Percentiles rank a stretch among this genome's conserved stretches.
Conservation (phyloP, 2,113 vertebrate species). For the Geococcyx californianus region DNA sequence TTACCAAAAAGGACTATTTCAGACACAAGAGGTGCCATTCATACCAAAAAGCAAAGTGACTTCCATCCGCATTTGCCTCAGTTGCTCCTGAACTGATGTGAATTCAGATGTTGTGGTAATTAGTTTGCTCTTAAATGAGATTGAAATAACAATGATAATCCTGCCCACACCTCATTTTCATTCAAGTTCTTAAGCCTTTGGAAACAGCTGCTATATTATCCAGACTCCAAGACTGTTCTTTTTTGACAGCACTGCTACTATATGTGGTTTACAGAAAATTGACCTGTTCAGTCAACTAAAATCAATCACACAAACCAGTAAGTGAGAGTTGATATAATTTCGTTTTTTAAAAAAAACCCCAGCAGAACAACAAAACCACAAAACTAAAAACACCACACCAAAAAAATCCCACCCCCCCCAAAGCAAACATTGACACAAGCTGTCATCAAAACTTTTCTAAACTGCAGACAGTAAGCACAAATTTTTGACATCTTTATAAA, state of each 20-base stretch:
- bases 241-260: background rate
- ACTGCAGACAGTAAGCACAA: background rate
- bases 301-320: background rate
- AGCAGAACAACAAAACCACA: background rate
- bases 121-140: background rate
- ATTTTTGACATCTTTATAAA: background rate
- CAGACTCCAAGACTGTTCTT: background rate
- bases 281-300: background rate
- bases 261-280: background rate
- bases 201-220: background rate
- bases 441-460: background rate
- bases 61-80: background rate
- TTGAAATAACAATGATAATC: background rate
- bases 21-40: background rate
- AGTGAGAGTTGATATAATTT: background rate
- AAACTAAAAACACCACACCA: background rate
- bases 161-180: background rate
- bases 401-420: background rate
- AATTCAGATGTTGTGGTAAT: background rate
- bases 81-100: background rate
- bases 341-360: background rate
- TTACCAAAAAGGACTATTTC: background rate
- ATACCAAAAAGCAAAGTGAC: background rate
- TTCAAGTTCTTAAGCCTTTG: background rate
- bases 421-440: background rate